Conservation (phyloP, 2,888 invertebrate genomes). For the Chalcosyrphus nemorum region DNA sequence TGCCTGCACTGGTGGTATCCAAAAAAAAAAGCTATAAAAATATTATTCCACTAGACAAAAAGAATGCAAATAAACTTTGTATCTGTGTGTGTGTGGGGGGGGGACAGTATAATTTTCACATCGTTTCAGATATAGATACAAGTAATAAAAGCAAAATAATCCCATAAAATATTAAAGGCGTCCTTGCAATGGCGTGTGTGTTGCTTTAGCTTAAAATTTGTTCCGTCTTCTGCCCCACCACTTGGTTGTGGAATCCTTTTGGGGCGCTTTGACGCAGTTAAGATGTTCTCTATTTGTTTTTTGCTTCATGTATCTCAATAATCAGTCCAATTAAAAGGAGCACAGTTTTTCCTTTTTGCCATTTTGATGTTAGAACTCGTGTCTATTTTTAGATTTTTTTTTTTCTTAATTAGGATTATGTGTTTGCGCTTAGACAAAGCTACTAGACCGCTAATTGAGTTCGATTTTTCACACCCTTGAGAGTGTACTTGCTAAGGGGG, state of each 20-base stretch:
- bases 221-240: background rate
- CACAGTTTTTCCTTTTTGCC: background rate
- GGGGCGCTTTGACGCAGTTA: background rate
- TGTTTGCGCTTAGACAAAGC: background rate
- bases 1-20: constrained; percentile 1
- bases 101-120: background rate
- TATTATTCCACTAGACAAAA: constrained; percentile 35
- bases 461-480: constrained; percentile 63
- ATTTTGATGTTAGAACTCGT: background rate
- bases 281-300: background rate
- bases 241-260: background rate
- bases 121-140: constrained; percentile 4
- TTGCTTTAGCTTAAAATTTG: background rate
- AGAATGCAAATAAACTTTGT: constrained; percentile 40
- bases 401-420: constrained; percentile 1
- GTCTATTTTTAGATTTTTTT: background rate
- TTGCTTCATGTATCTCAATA: background rate
- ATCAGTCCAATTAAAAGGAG: background rate
- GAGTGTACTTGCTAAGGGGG: constrained; percentile 14
- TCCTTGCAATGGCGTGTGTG: background rate
- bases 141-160: background rate
- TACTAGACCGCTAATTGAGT: constrained; percentile 47
- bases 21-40: constrained; percentile 23
- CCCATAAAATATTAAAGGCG: constrained; percentile 3
- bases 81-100: too few species aligned